Evolutionary conservation across 2,113 vertebrate species (phyloP).

Genomic region (Globicephala melas): DNA sequence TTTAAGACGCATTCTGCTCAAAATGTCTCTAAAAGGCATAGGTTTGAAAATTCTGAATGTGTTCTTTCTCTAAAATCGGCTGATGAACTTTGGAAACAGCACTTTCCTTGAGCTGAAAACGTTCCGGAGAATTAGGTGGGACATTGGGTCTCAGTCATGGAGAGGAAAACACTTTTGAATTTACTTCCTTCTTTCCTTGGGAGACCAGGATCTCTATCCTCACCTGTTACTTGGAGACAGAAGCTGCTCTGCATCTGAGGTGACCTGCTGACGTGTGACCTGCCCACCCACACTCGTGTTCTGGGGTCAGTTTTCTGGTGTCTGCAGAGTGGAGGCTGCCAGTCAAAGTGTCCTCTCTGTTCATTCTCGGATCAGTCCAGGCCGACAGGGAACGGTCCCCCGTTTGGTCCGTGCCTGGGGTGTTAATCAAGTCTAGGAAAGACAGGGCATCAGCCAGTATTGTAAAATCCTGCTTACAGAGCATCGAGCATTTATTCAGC

Average conservation of each 20-base stretch:
- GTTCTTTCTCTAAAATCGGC: background rate
- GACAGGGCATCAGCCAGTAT: accelerated
- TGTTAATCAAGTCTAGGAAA: too few relatives aligned
- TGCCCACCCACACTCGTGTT: accelerated
- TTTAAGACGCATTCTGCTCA: background rate
- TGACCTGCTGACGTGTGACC: background rate
- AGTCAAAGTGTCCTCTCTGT: background rate
- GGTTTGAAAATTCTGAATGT: background rate
- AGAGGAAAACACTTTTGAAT: background rate
- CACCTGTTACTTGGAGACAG: background rate
- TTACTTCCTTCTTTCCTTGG: background rate
- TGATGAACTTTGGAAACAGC: accelerated
- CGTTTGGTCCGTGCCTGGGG: accelerated
- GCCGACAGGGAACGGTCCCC: accelerated
- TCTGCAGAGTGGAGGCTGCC: background rate
- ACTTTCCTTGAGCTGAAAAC: background rate
- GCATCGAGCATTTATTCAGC: accelerated
- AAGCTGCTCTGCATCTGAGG: background rate
- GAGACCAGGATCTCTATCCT: background rate
- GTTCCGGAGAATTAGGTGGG: background rate
- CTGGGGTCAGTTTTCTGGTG: too few relatives aligned
- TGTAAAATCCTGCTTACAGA: accelerated
- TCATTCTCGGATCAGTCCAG: background rate
- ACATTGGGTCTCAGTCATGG: accelerated
- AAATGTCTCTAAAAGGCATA: background rate